Evolutionary conservation across 2,113 vertebrate species (phyloP).

Genomic region (Ammospiza nelsoni): DNA sequence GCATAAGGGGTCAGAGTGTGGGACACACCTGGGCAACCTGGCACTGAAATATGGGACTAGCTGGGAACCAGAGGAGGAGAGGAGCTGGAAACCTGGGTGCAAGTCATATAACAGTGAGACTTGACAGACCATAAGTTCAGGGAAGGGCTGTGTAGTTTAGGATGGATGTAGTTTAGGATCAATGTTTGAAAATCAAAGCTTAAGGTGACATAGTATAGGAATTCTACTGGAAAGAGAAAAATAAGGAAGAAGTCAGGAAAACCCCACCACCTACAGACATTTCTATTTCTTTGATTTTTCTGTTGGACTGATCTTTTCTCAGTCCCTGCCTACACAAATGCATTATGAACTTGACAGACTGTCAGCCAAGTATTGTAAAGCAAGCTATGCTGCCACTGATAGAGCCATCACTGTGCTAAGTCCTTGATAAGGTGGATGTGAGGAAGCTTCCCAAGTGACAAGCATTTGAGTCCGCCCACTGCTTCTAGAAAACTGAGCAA

Average conservation of each 20-base stretch:
- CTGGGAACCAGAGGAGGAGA: neutral
- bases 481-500: neutral
- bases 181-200: neutral
- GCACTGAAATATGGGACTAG: neutral
- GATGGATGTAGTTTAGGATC: neutral
- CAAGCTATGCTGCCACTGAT: slow-evolving; percentile 33
- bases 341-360: slow-evolving; percentile 36
- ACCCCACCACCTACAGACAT: neutral
- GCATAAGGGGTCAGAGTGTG: neutral
- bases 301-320: slow-evolving; percentile 43
- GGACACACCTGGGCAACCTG: rapidly evolving
- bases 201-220: neutral
- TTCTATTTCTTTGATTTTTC: slow-evolving; percentile 27
- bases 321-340: slow-evolving; percentile 19
- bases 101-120: neutral
- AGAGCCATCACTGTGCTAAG: neutral
- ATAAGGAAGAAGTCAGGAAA: neutral
- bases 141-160: neutral
- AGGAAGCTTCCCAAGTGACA: slow-evolving; percentile 2
- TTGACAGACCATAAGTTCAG: neutral
- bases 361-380: slow-evolving; percentile 24
- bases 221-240: neutral
- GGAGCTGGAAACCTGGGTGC: neutral
- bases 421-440: slow-evolving; percentile 1
- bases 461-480: neutral